Evolutionary conservation across 2,113 vertebrate species (phyloP), one percentile per base, ranked within the genome.

Genomic region (Nannobrachium achirus): DNA sequence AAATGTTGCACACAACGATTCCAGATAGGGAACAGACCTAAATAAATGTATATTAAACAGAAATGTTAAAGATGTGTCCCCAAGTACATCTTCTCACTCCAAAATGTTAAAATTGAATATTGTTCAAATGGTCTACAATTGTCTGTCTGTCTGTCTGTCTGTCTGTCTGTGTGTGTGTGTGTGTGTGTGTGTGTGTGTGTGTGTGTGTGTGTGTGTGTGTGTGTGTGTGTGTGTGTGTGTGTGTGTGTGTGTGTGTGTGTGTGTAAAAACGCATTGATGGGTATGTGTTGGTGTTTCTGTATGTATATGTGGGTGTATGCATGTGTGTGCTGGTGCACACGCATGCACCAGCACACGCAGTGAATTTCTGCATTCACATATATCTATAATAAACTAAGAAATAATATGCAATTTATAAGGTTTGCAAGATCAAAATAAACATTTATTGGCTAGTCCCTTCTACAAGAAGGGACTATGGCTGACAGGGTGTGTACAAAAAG

Each of bases 401-500:
- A 85, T 84, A 80, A 83, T 69, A 79, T 80, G 84, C 74, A 68
- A 74, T 85, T 83, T 87, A 87, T 87, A 80, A 75, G 73, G 64
- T 86, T 86, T 69, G 83, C 63, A 15, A 25, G 52, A 48, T 51
- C 56, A 69, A 51, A 44, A 69, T 69, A 59, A 42, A 45, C 61
- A 62, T 55, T 86, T 88, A 85, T 84, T 87, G 86, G 79, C 73
- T 64, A 83, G 73, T 73, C 52, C 69, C 63, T 75, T 84, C 67
- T 68, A 76, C 66, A 72, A 71, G 88, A 81, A 88, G 84, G 87
- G 87, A 88, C 88, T 86, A 90, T 84, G 88, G 88, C 82, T 71
- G 86, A 78, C 73, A 84, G 90, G 89, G 91, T 93, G 91, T 93
- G 90, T 90, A 82, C 73, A 55, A 74, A 85, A 13, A 15, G 63